phyloP scores from a whole-genome alignment of 2,113 vertebrate species.

The Mastomys natalensis region DNA sequence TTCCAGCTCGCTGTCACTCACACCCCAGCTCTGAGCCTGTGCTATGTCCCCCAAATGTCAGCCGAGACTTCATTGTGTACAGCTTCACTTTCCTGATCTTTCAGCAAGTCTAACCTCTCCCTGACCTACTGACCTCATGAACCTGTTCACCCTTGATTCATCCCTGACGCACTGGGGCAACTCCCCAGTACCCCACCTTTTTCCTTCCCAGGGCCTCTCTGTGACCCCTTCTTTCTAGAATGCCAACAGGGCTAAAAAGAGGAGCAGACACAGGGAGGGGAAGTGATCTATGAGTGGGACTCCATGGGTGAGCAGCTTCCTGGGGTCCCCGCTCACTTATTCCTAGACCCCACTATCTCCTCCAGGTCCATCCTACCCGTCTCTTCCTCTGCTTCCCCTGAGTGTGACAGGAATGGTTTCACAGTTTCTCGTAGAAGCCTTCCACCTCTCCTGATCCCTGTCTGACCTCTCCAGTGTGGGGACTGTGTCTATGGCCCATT shows the following conservation, averaged over 20 bases:
- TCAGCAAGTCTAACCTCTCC: not conserved
- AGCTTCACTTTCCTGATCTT: not conserved
- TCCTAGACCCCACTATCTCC: not conserved
- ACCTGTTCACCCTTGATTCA: constrained; percentile 44
- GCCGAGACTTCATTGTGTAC: not conserved
- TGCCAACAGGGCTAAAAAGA: not conserved
- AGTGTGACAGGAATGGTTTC: constrained; percentile 72
- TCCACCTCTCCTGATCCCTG: not conserved
- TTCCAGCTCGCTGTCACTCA: not conserved
- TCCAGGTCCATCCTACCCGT: not conserved
- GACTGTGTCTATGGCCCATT: not conserved
- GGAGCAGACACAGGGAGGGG: not conserved
- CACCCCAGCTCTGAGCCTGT: not conserved
- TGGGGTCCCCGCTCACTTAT: not conserved
- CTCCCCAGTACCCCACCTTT: not conserved
- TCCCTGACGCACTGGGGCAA: not conserved
- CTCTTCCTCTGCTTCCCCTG: constrained; percentile 59
- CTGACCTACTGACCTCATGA: not conserved
- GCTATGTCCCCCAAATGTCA: not conserved
- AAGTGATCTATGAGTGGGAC: not conserved
- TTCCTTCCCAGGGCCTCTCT: not conserved
- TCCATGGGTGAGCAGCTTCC: not conserved
- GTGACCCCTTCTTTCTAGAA: not conserved
- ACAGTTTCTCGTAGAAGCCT: constrained; percentile 54
- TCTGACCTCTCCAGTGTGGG: not conserved